Percentiles rank a stretch among this genome's conserved stretches.
Conservation (phyloP, 2,888 invertebrate genomes). For the Euclidia mi region DNA sequence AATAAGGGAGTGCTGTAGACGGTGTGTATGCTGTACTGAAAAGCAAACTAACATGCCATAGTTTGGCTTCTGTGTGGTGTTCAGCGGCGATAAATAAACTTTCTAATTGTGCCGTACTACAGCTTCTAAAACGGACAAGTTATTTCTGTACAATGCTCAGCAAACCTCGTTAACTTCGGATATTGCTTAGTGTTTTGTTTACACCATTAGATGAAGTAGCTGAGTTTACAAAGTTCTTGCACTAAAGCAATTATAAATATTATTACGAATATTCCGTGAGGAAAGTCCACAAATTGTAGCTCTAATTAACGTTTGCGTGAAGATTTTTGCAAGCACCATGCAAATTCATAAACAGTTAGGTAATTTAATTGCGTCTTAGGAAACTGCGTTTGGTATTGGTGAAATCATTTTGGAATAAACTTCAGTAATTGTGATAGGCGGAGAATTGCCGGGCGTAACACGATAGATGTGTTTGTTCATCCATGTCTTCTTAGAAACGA, state of each 20-base stretch:
- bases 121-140: slow-evolving; percentile 16
- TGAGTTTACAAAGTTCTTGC: too few species aligned
- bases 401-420: slow-evolving; percentile 42
- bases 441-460: slow-evolving; percentile 27
- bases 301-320: slow-evolving; percentile 52
- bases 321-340: slow-evolving; percentile 56
- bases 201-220: slow-evolving; percentile 13
- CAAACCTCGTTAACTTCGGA: slow-evolving; percentile 19
- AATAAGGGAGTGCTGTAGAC: slow-evolving; percentile 26
- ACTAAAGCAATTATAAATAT: neutral
- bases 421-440: slow-evolving; percentile 37
- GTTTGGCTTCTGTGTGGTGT: slow-evolving; percentile 6
- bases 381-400: slow-evolving; percentile 37
- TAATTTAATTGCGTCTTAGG: slow-evolving; percentile 53
- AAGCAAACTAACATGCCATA: slow-evolving; percentile 10
- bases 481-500: slow-evolving; percentile 36
- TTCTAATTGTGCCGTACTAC: slow-evolving; percentile 17
- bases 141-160: slow-evolving; percentile 19
- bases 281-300: slow-evolving; percentile 13
- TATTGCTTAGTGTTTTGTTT: slow-evolving; percentile 21
- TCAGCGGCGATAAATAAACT: slow-evolving; percentile 10
- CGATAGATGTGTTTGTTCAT: slow-evolving; percentile 42
- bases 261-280: neutral
- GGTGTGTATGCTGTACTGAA: slow-evolving; percentile 8
- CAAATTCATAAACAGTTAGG: slow-evolving; percentile 55